phyloP scores from a whole-genome alignment of 2,888 invertebrate genomes.

The Lutraria lutraria region DNA sequence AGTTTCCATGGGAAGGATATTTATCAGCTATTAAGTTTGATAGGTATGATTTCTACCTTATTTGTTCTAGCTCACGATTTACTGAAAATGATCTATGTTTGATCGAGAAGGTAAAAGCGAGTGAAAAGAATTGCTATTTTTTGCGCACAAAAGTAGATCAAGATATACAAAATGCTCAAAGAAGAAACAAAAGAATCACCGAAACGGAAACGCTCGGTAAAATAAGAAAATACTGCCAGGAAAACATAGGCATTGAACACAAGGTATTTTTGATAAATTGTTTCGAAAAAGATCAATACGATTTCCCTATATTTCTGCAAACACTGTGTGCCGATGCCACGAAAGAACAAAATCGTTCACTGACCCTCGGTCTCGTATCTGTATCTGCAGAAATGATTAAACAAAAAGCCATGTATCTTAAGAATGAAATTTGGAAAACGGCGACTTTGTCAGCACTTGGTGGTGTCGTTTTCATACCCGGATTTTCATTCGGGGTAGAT shows the following conservation, averaged over 20 bases:
- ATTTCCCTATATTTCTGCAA: background rate
- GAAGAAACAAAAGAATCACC: no score
- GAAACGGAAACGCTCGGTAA: background rate
- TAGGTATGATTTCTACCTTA: conserved; percentile 16
- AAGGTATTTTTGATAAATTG: background rate
- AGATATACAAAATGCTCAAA: background rate
- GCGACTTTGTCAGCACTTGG: background rate
- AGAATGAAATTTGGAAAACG: background rate
- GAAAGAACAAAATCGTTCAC: background rate
- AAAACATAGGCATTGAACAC: background rate
- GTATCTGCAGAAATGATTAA: background rate
- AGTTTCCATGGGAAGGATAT: background rate
- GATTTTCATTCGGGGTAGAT: background rate
- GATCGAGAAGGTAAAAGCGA: background rate
- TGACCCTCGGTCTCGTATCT: background rate
- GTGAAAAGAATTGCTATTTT: conserved; percentile 1
- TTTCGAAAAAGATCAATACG: background rate
- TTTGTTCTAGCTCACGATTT: conserved; percentile 1
- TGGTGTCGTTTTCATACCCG: background rate
- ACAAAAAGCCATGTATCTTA: background rate
- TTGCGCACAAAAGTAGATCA: background rate
- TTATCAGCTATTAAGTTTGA: background rate
- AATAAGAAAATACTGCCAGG: background rate
- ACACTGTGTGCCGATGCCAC: background rate
- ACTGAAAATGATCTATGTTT: background rate